Evolutionary conservation across 2,113 vertebrate genomes (phyloP), one percentile per base, ranked within the genome.

Genomic region (Pseudopipra pipra): DNA sequence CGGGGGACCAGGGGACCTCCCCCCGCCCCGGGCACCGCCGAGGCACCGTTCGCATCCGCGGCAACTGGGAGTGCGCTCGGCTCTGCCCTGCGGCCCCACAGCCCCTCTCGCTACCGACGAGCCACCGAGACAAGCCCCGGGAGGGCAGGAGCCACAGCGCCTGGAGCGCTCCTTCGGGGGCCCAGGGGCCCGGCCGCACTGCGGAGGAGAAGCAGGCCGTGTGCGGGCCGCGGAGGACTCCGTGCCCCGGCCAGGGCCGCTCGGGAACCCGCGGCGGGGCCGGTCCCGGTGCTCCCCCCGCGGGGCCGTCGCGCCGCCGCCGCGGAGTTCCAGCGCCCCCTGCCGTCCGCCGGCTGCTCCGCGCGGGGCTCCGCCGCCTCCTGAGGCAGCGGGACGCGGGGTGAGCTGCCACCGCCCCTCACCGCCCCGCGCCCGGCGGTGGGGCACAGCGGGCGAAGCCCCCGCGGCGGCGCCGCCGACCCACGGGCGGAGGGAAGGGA

Each of bases 281-380:
- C 33, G 58, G 6, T 8, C 47, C 58, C 33, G 33, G 6, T 7
- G 37, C 28, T 14, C 68, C 61, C 19, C 52, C 41, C 0, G 23
- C 11, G 22, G 5, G 4, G 14, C 61, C 7, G 31, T 3, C 9
- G 11, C 20, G 9, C 8, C 16, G 25, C 44, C 15, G 24, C 25
- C 37, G 12, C 90, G 18, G 77, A 77, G 25, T 56, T 33, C 37
- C 85, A 82, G 85, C 90, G 78, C 85, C 90, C 72, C 90, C 90
- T 92, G 25, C 71, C 44, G 35, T 35, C 21, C 47, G 27, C 44
- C 30, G 19, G 39, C 28, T 13, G 9, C 28, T 12, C 33, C 21
- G 22, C 18, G 25, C 12, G 13, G 67, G 11, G 49, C 56, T 54
- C 37, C 12, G 8, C 61, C 3, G 30, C 35, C 66, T n/a, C 37